These are phyloP conservation scores for Achroia grisella DNA, from an alignment of 1,140 invertebrate genomes.

Conservation along the genomic window DNA sequence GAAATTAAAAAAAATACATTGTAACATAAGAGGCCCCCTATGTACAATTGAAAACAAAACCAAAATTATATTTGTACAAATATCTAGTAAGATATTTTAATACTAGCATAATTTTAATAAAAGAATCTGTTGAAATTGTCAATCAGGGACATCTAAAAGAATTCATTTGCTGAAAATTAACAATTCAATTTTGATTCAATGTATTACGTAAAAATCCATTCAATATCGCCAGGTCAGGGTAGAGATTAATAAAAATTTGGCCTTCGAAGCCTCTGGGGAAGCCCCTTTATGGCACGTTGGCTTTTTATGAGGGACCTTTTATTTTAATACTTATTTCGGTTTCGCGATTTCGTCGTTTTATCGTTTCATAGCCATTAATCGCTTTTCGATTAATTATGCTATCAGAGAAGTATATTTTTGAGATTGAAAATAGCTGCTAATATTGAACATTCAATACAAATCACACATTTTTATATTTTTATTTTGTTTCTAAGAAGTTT, in stretches of 20 bases:
- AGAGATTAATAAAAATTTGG: slow-evolving; percentile 61
- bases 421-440: background rate
- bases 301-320: slow-evolving; percentile 56
- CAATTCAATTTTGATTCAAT: slow-evolving; percentile 46
- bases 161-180: slow-evolving; percentile 27
- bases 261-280: slow-evolving; percentile 41
- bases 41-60: no score
- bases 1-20: no score
- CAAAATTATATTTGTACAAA: no score
- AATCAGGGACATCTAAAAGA: background rate
- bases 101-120: no score
- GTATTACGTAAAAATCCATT: slow-evolving; percentile 35
- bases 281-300: slow-evolving; percentile 53
- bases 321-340: slow-evolving; percentile 53
- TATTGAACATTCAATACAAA: background rate
- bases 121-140: background rate
- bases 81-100: no score
- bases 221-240: slow-evolving; percentile 34
- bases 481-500: background rate
- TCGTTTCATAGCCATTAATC: slow-evolving; percentile 37
- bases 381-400: slow-evolving; percentile 39
- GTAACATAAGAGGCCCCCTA: no score
- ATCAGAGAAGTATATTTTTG: slow-evolving; percentile 12
- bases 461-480: background rate
- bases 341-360: slow-evolving; percentile 42